phyloP scores from a whole-genome alignment of 2,797 vertebrate genomes.

The Xenops minutus region DNA sequence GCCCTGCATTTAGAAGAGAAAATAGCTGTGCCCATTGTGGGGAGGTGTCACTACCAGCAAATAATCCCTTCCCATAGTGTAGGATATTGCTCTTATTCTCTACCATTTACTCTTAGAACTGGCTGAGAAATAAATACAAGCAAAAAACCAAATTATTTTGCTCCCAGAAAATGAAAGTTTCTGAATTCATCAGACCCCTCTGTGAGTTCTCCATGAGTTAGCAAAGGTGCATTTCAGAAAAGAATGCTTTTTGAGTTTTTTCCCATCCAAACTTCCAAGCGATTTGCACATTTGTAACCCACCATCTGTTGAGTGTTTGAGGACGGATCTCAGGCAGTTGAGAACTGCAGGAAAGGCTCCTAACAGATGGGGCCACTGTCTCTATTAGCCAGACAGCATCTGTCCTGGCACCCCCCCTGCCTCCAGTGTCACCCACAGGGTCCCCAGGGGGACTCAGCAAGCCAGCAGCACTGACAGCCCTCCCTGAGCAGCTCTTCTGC shows the following conservation, averaged over 20 bases:
- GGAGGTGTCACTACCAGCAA: neutral
- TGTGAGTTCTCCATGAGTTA: neutral
- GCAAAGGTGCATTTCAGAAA: neutral
- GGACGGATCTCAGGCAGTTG: neutral
- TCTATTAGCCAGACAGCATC: constrained; percentile 48
- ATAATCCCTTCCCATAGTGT: neutral
- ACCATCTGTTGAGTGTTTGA: constrained; percentile 53
- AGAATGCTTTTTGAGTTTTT: neutral
- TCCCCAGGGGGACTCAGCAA: neutral
- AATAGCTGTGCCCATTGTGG: neutral
- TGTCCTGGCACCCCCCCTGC: constrained; percentile 21
- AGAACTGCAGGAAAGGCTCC: neutral
- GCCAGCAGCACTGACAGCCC: neutral
- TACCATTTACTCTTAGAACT: neutral
- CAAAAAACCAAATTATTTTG: neutral
- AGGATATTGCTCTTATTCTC: neutral
- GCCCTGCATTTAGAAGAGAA: neutral
- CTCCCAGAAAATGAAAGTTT: neutral
- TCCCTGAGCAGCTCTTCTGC: neutral
- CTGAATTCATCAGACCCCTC: neutral
- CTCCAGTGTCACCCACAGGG: neutral
- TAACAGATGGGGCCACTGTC: constrained; percentile 55
- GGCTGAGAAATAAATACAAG: neutral
- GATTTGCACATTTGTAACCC: constrained; percentile 39
- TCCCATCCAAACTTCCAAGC: neutral